Base-by-base conservation (phyloP, 2,113 vertebrate genomes). In the Girardinichthys multiradiatus region DNA sequence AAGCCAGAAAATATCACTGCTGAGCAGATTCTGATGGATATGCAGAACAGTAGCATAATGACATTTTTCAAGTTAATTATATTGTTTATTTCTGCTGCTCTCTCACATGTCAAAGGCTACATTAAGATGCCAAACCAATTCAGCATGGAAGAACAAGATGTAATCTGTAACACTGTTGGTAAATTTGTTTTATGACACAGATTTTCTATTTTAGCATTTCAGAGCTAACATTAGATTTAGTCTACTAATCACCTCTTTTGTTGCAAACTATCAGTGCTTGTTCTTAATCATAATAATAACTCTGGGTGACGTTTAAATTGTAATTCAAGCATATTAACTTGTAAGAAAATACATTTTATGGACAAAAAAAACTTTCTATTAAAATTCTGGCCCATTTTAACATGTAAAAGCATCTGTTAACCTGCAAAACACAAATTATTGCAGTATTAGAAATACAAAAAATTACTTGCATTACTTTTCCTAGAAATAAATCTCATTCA, bases 61-160 rank as follows among this genome's bases (percentile, higher is more conserved):
- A 89, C 72, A 79, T 76, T 82, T 70, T 79, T 79, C 70, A 73
- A 86, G 77, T 74, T 72, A 82, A 83, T 87, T 86, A 84, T 35
- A 78, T 64, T 0, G 14, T 88, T 90, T 88, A 80, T 86, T 79
- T 86, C 81, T 86, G 88, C 81, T 39, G 60, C 71, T 72, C 69
- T 79, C 58, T 71, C 63, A 54, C 24, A 17, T 80, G 83, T 86
- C 83, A 89, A 17, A 84, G 85, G 81, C 67, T 51, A 77, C 72
- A 35, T 54, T 51, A 48, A 57, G 70, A 76, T 45, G 86, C 75
- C 88, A 90, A 68, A 86, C 77, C 79, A 80, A 88, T 85, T 90
- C 72, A 74, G 79, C 84, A 33, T 70, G 69, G 69, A 82, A 1
- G 61, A 64, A 72, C 30, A 58, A 77, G 74, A 77, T 28, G 24